Evolutionary conservation across 92 coral and sea anemone genomes (phyloP), one percentile per base, ranked within the genome.

Genomic region (Heliopora coerulea): DNA sequence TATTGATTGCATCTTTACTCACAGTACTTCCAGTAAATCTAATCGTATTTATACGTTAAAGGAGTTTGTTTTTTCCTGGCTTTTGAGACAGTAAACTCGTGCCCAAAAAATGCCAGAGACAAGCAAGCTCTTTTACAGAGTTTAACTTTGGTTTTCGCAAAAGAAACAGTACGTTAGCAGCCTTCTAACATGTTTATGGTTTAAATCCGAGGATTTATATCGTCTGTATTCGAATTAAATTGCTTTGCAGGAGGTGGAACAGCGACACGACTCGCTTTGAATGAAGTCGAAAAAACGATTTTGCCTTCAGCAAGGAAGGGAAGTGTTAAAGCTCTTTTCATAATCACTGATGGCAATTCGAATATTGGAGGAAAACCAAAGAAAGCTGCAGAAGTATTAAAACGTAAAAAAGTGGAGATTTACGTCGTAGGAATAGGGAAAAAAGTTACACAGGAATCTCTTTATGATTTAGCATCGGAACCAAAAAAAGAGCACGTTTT

Each of bases 391-490:
- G 52, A 75, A 33, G 0, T 17, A 8, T 78, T 88, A 1, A 61
- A 80, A n/a, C 58, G 86, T 0, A 15, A 49, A 18, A 20, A 86
- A 10, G 87, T 91, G 46, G 89, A 89, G 72, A 87, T 91, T 49
- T 91, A 89, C 40, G 96, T 92, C 6, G 58, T 91, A 14, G 88
- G 86, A 13, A 88, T 91, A 14, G 97, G 96, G n/a, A 73, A 79
- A 34, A 80, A 86, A 63, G 84, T 85, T 17, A 75, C 39, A 42
- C 28, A 56, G 6, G 46, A 74, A 17, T 91, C 85, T 21, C 79
- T 91, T 34, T 84, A 73, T 80, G 66, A 24, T 14, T 83, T 91
- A 63, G 97, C 97, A 3, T 82, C 96, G 26, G 82, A 80, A 13
- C 76, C 65, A 28, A 57, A 76, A n/a, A 82, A 86, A 25, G 50